Evolutionary conservation across 2,888 invertebrate species (phyloP).

Genomic region (Abrostola tripartita): DNA sequence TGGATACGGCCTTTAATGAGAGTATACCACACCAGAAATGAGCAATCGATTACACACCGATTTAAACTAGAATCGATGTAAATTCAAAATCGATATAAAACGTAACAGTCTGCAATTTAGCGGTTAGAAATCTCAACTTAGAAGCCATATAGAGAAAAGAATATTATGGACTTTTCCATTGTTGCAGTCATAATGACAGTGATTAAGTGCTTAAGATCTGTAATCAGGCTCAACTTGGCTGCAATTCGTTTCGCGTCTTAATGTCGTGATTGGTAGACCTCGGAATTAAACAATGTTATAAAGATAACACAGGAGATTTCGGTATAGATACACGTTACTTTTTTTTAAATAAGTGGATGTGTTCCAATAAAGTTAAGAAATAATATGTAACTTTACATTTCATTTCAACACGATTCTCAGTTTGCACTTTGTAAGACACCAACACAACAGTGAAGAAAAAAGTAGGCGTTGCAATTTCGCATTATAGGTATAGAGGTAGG

Average conservation of each 20-base stretch:
- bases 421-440: conserved; percentile 20
- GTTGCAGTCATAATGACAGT: conserved; percentile 50
- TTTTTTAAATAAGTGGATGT: conserved; percentile 13
- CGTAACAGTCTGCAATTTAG: conserved; percentile 50
- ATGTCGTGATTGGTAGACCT: conserved; percentile 56
- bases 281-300: conserved; percentile 39
- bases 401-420: conserved; percentile 21
- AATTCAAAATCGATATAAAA: conserved; percentile 23
- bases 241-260: conserved; percentile 56
- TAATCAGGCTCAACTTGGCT: conserved; percentile 48
- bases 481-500: conserved; percentile 18
- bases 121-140: conserved; percentile 70
- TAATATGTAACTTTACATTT: conserved; percentile 25
- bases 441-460: no score
- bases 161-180: conserved; percentile 49
- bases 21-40: conserved; percentile 47
- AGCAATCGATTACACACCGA: conserved; percentile 51
- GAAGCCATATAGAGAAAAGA: conserved; percentile 61
- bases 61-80: conserved; percentile 39
- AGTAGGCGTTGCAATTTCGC: conserved; percentile 32
- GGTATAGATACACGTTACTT: conserved; percentile 27
- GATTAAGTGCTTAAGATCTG: conserved; percentile 49
- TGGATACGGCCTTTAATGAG: conserved; percentile 57
- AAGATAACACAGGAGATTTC: conserved; percentile 34
- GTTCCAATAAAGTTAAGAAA: conserved; percentile 31